These are phyloP conservation scores for Drosophila bocqueti DNA, from an alignment of 1,140 invertebrate genomes.

Conservation along the genomic window DNA sequence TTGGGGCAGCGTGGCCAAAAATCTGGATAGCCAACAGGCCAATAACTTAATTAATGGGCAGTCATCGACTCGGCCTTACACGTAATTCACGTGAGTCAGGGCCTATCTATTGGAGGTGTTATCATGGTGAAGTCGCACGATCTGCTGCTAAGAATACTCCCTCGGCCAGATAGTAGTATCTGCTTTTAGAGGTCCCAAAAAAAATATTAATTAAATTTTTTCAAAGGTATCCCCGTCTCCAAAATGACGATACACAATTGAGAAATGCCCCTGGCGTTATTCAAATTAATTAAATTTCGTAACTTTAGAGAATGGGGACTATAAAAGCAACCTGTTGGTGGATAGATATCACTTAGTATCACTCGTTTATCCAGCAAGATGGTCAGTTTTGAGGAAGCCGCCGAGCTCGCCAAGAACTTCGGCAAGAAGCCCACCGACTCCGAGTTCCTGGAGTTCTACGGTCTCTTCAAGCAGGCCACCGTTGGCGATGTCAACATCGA, in stretches of 20 bases:
- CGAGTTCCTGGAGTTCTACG: constrained; percentile 95
- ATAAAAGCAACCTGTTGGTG: constrained; percentile 33
- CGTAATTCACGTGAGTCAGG: constrained; percentile 38
- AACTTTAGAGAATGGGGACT: constrained; percentile 2
- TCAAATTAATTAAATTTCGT: constrained; percentile 55
- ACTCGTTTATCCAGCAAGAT: constrained; percentile 40
- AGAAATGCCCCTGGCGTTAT: constrained; percentile 30
- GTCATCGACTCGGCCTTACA: constrained; percentile 16
- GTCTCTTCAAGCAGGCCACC: constrained; percentile 94
- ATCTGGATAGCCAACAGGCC: constrained; percentile 24
- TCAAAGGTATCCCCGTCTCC: constrained; percentile 4
- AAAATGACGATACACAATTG: constrained; percentile 15
- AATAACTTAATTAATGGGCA: constrained; percentile 35
- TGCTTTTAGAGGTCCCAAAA: constrained; percentile 14
- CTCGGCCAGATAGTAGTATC: constrained; percentile 40
- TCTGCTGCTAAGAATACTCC: constrained; percentile 34
- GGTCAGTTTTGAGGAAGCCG: constrained; percentile 69
- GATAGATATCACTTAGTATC: constrained; percentile 19
- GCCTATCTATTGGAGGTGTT: not conserved
- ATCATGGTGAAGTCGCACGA: constrained; percentile 44
- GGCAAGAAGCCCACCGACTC: constrained; percentile 91
- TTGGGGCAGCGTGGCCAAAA: constrained; percentile 11
- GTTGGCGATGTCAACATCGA: constrained; percentile 92
- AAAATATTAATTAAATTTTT: constrained; percentile 56
- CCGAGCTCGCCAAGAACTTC: constrained; percentile 92